Evolutionary conservation across 2,113 vertebrate genomes (phyloP).

Genomic region (Gadus chalcogrammus): DNA sequence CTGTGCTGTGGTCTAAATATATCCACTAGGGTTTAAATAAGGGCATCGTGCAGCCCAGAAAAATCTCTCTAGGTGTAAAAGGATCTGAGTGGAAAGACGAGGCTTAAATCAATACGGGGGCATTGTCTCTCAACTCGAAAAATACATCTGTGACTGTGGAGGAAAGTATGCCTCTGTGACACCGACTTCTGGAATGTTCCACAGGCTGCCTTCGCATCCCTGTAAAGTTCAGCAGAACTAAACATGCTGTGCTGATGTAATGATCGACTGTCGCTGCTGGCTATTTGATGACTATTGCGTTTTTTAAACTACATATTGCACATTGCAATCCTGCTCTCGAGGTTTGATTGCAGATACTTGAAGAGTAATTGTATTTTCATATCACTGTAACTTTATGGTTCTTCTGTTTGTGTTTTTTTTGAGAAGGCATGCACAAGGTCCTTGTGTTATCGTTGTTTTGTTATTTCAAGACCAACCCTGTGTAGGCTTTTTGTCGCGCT

Average conservation of each 20-base stretch:
- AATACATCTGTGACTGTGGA: constrained; percentile 73
- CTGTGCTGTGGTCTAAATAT: constrained; percentile 73
- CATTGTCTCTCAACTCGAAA: constrained; percentile 71
- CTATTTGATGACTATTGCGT: no score
- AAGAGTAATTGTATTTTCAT: no score
- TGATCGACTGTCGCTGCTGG: no score
- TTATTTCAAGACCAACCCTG: constrained; percentile 23
- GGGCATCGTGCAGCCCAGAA: constrained; percentile 71
- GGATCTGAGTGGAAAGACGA: constrained; percentile 54
- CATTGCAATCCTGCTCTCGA: no score
- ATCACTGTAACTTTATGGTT: no score
- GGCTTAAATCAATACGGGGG: constrained; percentile 55
- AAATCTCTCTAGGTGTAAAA: constrained; percentile 68
- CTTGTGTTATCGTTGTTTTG: no score
- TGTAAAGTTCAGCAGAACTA: constrained; percentile 60
- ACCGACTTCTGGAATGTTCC: constrained; percentile 71
- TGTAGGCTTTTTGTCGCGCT: constrained; percentile 33
- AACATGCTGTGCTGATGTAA: constrained; percentile 45
- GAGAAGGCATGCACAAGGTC: no score
- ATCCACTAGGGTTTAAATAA: constrained; percentile 73
- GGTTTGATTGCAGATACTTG: no score
- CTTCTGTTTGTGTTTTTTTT: no score
- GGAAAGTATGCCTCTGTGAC: constrained; percentile 75
- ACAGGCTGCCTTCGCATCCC: constrained; percentile 48
- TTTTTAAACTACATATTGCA: no score